These are phyloP conservation scores for Limnephilus marmoratus DNA, from an alignment of 2,888 invertebrate genomes.

Conservation along the genomic window DNA sequence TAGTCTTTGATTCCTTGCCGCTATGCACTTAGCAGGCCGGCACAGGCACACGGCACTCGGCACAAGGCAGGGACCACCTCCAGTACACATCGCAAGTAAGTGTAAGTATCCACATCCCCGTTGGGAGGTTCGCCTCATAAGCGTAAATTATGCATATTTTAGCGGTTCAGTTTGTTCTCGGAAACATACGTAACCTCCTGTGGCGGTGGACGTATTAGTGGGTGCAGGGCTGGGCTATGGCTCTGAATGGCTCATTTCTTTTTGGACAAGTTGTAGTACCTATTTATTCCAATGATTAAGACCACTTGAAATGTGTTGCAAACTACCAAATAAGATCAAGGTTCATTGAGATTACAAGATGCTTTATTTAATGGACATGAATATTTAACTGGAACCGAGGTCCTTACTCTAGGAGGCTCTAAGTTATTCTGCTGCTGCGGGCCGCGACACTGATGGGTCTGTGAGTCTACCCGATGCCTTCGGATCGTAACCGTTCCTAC, in stretches of 20 bases:
- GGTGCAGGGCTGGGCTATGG: not conserved
- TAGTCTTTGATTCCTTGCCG: not conserved
- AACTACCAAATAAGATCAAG: too few species aligned
- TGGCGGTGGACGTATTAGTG: not conserved
- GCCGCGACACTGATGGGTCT: too few species aligned
- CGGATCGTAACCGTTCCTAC: too few species aligned
- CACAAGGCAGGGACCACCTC: constrained; percentile 11
- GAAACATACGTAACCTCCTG: constrained; percentile 29
- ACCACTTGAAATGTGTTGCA: too few species aligned
- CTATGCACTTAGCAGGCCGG: constrained; percentile 10
- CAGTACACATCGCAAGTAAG: constrained; percentile 1
- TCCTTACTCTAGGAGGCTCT: too few species aligned
- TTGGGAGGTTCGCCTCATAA: constrained; percentile 28
- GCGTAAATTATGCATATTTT: constrained; percentile 52
- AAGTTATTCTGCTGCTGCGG: too few species aligned
- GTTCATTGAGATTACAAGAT: too few species aligned
- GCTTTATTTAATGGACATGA: too few species aligned
- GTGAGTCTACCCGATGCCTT: too few species aligned
- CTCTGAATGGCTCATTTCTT: not conserved
- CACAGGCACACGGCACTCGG: not conserved
- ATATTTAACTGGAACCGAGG: too few species aligned
- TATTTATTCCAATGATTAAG: too few species aligned
- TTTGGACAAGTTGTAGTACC: too few species aligned
- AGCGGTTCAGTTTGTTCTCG: constrained; percentile 41
- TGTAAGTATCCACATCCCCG: not conserved